phyloP scores from a whole-genome alignment of 2,888 invertebrate species.

The Malthinus flaveolus region DNA sequence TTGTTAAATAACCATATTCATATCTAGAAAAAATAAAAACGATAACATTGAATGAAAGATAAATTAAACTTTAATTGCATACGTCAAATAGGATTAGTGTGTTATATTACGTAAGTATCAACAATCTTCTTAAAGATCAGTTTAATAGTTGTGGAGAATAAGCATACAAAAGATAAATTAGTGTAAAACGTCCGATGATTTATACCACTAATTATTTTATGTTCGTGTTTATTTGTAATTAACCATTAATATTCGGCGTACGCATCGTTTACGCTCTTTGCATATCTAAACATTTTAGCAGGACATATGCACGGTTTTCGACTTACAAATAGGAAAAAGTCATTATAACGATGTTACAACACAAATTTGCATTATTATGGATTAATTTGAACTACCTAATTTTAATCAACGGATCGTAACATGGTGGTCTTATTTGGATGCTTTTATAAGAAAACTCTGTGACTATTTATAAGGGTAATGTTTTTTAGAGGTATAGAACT shows the following conservation, averaged over 20 bases:
- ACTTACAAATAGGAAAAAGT: constrained; percentile 22
- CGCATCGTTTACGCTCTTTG: constrained; percentile 22
- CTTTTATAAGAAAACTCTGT: no score
- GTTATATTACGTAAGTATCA: no score
- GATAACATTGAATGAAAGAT: no score
- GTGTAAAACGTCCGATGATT: constrained; percentile 22
- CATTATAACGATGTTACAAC: constrained; percentile 10
- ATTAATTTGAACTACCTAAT: no score
- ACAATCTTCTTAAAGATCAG: not conserved
- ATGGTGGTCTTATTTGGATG: no score
- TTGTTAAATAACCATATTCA: no score
- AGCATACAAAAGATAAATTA: constrained; percentile 4
- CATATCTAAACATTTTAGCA: constrained; percentile 24
- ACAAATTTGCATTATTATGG: constrained; percentile 7
- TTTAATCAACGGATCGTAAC: no score
- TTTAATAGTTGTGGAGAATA: constrained; percentile 3
- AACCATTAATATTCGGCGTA: constrained; percentile 36
- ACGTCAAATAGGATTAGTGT: no score
- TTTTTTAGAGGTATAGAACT: no score
- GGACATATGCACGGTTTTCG: constrained; percentile 26
- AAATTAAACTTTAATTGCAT: no score
- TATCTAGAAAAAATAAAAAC: no score
- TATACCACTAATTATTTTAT: constrained; percentile 32
- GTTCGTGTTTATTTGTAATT: constrained; percentile 35
- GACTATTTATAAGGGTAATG: no score